These are phyloP conservation scores for Holothuria leucospilota DNA, from an alignment of 53 echinoderm and acorn worm species.

Conservation along the genomic window DNA sequence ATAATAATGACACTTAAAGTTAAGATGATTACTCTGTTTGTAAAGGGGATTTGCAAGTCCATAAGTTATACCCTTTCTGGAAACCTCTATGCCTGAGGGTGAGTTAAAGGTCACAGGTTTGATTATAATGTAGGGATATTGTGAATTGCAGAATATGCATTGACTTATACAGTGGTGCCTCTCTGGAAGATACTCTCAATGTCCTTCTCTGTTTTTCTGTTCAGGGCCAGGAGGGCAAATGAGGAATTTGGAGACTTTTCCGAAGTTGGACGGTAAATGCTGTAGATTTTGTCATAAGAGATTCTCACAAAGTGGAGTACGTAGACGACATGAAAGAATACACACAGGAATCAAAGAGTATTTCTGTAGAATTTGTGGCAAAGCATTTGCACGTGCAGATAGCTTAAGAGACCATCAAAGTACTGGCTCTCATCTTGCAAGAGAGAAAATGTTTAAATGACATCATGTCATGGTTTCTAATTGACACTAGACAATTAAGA, in stretches of 20 bases:
- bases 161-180: too few species aligned
- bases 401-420: neutral
- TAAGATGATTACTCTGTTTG: too few species aligned
- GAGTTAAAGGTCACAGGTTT: too few species aligned
- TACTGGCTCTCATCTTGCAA: neutral
- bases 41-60: too few species aligned
- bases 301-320: neutral
- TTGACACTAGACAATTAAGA: too few species aligned
- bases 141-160: too few species aligned
- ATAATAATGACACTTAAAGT: too few species aligned
- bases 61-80: too few species aligned
- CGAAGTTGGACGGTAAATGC: neutral
- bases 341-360: slow-evolving; percentile 5
- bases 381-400: slow-evolving; percentile 14
- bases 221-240: neutral
- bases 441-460: neutral
- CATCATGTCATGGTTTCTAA: too few species aligned
- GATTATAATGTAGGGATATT: too few species aligned
- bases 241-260: neutral
- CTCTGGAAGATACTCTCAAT: too few species aligned
- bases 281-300: slow-evolving; percentile 23
- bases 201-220: slow-evolving; percentile 13
- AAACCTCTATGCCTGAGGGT: too few species aligned
- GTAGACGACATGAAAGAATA: slow-evolving; percentile 13
- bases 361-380: slow-evolving; percentile 8